Evolutionary conservation across 2,113 vertebrate species (phyloP), one percentile per base, ranked within the genome.

Genomic region (Willisornis vidua): DNA sequence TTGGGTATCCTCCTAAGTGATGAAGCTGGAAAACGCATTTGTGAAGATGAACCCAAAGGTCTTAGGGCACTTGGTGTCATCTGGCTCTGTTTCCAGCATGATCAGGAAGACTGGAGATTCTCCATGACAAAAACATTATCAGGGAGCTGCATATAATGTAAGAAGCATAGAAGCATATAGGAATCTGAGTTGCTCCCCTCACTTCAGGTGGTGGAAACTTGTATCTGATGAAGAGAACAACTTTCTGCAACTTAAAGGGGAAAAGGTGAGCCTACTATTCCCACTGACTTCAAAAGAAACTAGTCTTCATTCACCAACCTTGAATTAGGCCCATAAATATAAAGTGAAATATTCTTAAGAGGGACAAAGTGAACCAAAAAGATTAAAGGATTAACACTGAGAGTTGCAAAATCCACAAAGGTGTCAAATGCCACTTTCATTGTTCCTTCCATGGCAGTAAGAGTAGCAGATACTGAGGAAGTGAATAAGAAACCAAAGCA

Each of bases 381-480:
- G 37, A 90, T 87, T 87, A 94, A 93, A 93, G 54, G 37, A 90
- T 94, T 93, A 88, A 41, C 37, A 70, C 24, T 87, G 54, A 79
- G 12, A 48, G 57, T 91, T 87, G 70, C 39, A 94, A 91, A 93
- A 79, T 14, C 58, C 70, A 73, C 78, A 83, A 65, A 76, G 58
- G n/a, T 0, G 0, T 93, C 71, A 91, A 89, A 91, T 85, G 46
- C 13, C 58, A 49, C 37, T 82, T n/a, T 61, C 28, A 58, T 79
- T 91, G 54, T 85, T 93, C 58, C 46, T 18, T 66, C 37, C 33
- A 28, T 65, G 65, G 45, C 71, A 92, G 37, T 58, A 87, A 85
- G 31, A 65, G 58, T 12, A 85, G 24, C 33, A 88, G 67, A 83
- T 62, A 51, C 66, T 83, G 45, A 65, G 28, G n/a, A 94, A 76